phyloP scores from a whole-genome alignment of 2,797 vertebrate genomes.

The Falco naumanni region DNA sequence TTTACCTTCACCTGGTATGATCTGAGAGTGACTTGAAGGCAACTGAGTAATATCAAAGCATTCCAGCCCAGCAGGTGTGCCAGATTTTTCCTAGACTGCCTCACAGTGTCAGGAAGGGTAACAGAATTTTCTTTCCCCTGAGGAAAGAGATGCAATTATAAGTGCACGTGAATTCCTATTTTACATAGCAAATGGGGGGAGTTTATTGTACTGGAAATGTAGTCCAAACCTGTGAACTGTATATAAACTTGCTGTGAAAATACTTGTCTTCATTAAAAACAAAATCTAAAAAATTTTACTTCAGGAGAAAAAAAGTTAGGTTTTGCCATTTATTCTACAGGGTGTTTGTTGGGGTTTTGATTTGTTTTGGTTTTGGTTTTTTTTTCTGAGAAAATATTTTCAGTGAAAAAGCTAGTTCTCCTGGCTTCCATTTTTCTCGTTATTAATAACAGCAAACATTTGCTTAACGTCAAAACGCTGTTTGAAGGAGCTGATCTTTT shows the following conservation, averaged over 20 bases:
- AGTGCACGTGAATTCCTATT: not conserved
- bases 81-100: not conserved
- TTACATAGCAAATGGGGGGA: not conserved
- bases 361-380: too few species aligned
- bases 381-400: not conserved
- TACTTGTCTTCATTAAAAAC: not conserved
- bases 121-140: not conserved
- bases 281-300: not conserved
- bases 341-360: not conserved
- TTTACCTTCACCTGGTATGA: not conserved
- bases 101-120: not conserved
- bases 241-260: not conserved
- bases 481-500: not conserved
- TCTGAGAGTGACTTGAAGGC: not conserved
- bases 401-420: not conserved
- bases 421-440: not conserved
- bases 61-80: not conserved
- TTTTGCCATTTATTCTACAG: not conserved
- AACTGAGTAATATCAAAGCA: conserved; percentile 13
- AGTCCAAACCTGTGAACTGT: not conserved
- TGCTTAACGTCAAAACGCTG: not conserved
- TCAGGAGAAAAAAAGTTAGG: not conserved
- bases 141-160: not conserved
- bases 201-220: not conserved
- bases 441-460: not conserved